These are phyloP conservation scores for Polyploca ridens DNA, from an alignment of 2,888 invertebrate species.

Conservation along the genomic window DNA sequence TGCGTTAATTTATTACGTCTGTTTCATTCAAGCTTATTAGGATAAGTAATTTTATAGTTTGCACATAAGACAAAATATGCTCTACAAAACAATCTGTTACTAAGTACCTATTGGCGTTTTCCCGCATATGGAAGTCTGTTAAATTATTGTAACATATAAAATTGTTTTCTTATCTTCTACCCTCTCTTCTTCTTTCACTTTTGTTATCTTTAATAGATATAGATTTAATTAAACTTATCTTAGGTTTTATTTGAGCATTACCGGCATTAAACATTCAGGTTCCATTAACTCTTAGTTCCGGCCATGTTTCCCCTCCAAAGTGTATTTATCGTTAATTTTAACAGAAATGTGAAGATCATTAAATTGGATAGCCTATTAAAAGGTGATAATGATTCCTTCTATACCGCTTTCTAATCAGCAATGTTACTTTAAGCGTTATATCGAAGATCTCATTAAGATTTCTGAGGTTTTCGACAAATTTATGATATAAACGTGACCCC, in stretches of 20 bases:
- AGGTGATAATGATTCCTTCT: conserved; percentile 30
- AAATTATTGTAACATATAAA: too few species aligned
- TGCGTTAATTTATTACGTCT: too few species aligned
- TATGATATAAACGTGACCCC: conserved; percentile 49
- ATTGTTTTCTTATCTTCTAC: background rate
- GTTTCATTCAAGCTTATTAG: too few species aligned
- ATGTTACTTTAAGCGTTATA: conserved; percentile 26
- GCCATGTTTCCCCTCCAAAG: background rate
- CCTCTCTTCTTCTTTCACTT: background rate
- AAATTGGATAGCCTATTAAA: conserved; percentile 26
- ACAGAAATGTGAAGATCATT: conserved; percentile 18
- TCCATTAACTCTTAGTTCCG: background rate
- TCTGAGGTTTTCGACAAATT: conserved; percentile 39
- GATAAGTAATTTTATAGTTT: too few species aligned
- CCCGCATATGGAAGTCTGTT: too few species aligned
- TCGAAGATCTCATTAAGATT: conserved; percentile 55
- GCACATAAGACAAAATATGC: too few species aligned
- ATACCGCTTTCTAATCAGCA: conserved; percentile 22
- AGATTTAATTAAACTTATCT: background rate
- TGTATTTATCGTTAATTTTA: background rate
- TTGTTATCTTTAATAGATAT: background rate
- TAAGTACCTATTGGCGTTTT: too few species aligned
- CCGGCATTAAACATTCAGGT: background rate
- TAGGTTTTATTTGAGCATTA: background rate
- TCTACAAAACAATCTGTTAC: too few species aligned